A percentile compares a stretch with the other conserved stretches of the same genome.
phyloP scores from a whole-genome alignment of 2,113 vertebrate species.

The Chiloscyllium plagiosum region DNA sequence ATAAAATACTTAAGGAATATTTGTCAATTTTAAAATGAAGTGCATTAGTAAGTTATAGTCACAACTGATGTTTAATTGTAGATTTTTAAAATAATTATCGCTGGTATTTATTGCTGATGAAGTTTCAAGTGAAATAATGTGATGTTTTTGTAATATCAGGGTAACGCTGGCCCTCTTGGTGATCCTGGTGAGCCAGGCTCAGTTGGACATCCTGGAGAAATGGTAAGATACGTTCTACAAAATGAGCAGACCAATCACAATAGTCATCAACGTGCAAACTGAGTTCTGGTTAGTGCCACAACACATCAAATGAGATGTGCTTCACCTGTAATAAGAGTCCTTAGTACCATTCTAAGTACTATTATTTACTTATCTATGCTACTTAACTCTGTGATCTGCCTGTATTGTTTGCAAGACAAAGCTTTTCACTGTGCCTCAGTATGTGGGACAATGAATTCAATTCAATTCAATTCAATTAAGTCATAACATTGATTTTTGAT shows the following conservation, averaged over 20 bases:
- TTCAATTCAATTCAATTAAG: too few species aligned
- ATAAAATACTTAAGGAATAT: background rate
- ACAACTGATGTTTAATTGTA: background rate
- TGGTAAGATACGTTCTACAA: slow-evolving; percentile 51
- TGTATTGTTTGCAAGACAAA: too few species aligned
- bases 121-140: slow-evolving; percentile 2
- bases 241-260: background rate
- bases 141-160: slow-evolving; percentile 53
- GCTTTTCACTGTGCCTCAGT: too few species aligned
- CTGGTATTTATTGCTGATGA: background rate
- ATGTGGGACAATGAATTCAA: too few species aligned
- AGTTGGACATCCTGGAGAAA: slow-evolving; percentile 61
- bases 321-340: background rate
- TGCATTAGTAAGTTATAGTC: background rate
- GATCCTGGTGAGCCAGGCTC: slow-evolving; percentile 58
- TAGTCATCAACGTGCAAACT: background rate
- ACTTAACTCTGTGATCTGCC: too few species aligned
- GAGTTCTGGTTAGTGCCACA: background rate
- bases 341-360: background rate
- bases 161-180: slow-evolving; percentile 61
- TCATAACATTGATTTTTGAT: background rate
- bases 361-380: too few species aligned
- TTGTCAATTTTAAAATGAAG: background rate
- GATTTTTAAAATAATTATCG: background rate
- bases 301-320: background rate